Evolutionary conservation across 1,140 invertebrate genomes (phyloP).

Genomic region (Lucilia sericata): DNA sequence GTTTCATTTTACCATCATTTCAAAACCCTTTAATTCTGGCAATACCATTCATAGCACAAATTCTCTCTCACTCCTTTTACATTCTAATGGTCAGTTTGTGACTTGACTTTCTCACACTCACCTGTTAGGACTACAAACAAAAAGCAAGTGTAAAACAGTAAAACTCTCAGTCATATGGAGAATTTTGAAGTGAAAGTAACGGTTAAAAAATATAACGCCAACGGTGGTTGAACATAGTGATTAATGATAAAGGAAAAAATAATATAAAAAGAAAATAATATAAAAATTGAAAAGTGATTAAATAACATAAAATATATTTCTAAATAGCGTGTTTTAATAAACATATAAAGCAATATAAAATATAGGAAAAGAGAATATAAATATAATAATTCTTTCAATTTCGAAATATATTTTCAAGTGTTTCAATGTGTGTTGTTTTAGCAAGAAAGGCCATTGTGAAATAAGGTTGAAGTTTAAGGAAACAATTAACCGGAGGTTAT

Average conservation of each 20-base stretch:
- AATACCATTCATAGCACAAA: not conserved
- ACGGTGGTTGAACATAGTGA: not conserved
- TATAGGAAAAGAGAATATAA: not conserved
- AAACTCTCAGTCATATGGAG: slow-evolving; percentile 45
- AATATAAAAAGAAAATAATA: not conserved
- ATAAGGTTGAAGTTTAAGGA: slow-evolving; percentile 42
- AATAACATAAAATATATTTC: slow-evolving; percentile 13
- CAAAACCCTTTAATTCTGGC: slow-evolving; percentile 4
- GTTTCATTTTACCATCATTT: not conserved
- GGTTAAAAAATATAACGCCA: not conserved
- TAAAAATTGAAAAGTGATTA: not conserved
- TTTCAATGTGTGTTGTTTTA: not conserved
- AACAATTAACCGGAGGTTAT: slow-evolving; percentile 25
- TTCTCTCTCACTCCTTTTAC: not conserved
- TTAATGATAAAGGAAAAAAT: not conserved
- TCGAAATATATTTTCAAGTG: not conserved
- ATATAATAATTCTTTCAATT: not conserved
- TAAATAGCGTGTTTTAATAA: not conserved
- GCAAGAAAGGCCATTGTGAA: slow-evolving; percentile 15
- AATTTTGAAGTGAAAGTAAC: slow-evolving; percentile 37
- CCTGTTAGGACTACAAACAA: slow-evolving; percentile 16
- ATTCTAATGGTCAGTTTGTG: slow-evolving; percentile 25
- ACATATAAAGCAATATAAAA: not conserved
- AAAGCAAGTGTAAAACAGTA: slow-evolving; percentile 38
- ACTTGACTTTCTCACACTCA: slow-evolving; percentile 17